Evolutionary conservation across 2,888 invertebrate genomes (phyloP).

Genomic region (Biston stratarius): DNA sequence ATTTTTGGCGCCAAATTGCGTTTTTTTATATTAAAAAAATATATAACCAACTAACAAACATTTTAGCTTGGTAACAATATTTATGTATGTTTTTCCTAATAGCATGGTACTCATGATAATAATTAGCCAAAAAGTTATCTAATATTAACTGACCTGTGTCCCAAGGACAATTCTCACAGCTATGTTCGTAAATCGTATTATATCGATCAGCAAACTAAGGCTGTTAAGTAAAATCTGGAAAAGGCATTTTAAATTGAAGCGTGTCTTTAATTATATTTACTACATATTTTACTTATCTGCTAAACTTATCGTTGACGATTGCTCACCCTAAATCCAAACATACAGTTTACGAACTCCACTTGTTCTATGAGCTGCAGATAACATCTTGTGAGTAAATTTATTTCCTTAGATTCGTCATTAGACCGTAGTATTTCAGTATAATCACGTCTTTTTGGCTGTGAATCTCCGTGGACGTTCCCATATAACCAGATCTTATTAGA

Average conservation of each 20-base stretch:
- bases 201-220: conserved; percentile 69
- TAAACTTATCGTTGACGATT: not conserved
- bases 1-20: too few relatives aligned
- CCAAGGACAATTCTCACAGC: conserved; percentile 61
- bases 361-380: conserved; percentile 71
- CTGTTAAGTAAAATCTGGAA: conserved; percentile 73
- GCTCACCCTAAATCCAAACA: conserved; percentile 74
- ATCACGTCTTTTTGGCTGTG: conserved; percentile 2
- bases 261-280: too few relatives aligned
- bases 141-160: conserved; percentile 60
- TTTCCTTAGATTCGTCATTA: conserved; percentile 43
- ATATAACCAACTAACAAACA: too few relatives aligned
- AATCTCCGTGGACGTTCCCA: conserved; percentile 6
- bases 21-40: too few relatives aligned
- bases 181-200: conserved; percentile 68
- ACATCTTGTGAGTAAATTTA: conserved; percentile 62
- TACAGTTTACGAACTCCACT: conserved; percentile 67
- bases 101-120: not conserved
- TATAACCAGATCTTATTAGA: conserved; percentile 61
- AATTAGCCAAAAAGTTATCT: not conserved
- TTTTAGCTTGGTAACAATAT: too few relatives aligned
- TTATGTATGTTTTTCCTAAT: too few relatives aligned
- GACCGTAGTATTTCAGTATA: conserved; percentile 35
- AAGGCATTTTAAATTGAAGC: not conserved
- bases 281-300: too few relatives aligned